Evolutionary conservation across 2,113 vertebrate genomes (phyloP), one percentile per base, ranked within the genome.

Genomic region (Notiomystis cincta): DNA sequence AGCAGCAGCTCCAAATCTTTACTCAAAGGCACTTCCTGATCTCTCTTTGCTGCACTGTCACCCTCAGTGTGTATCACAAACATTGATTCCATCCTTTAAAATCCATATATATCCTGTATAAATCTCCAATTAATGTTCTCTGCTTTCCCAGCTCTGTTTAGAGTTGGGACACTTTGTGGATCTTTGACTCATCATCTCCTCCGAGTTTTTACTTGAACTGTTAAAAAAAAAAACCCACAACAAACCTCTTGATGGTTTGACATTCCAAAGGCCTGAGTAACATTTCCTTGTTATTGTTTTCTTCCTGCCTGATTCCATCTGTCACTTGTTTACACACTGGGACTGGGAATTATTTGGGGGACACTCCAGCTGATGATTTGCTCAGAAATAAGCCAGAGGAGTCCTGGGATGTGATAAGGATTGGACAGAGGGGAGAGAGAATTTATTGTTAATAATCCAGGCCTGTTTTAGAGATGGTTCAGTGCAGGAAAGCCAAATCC

Each of bases 281-380:
- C 57, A 22, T 91, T 87, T 91, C 89, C 66, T 64, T 87, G 78
- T 81, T 81, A 51, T 72, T 96, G 85, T 87, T 96, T 95, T 86
- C 84, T 85, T 91, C 72, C 75, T 90, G 65, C 57, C 53, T 53
- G 48, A 16, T 61, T 75, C 80, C 51, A 15, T 94, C 82, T 65
- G 83, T 48, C 48, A 5, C 70, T 87, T 85, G 93, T 96, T 96
- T 89, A 69, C 58, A 7, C 42, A 1, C 21, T 58, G 42, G 44
- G 65, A 11, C 14, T 42, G 54, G 77, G 73, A 85, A 45, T 85
- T 85, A 22, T n/a, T 47, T 50, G 89, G 45, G 44, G 67, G 54
- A 45, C 71, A 12, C 53, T 67, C 13, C 28, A n/a, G 57, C 18
- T 78, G 48, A n/a, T 31, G 13, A 9, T n/a, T 53, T 2, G 10